Percentiles rank a stretch among this genome's conserved stretches.
phyloP scores from a whole-genome alignment of 2,113 vertebrate species.

The Prietella phreatophila region DNA sequence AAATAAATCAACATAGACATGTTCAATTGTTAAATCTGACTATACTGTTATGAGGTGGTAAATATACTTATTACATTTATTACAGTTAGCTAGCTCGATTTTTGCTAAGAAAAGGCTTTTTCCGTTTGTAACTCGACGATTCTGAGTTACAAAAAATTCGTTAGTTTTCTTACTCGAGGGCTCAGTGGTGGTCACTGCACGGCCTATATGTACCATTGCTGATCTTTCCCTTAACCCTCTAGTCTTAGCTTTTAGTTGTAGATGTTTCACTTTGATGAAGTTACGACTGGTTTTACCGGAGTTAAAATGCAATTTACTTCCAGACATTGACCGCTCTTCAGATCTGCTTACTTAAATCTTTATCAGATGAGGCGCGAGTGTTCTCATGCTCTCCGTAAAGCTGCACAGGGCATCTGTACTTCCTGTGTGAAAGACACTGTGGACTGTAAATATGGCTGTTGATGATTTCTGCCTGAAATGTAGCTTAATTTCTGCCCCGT shows the following conservation, averaged over 20 bases:
- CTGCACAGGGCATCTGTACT: background rate
- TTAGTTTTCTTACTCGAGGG: background rate
- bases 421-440: background rate
- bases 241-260: background rate
- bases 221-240: background rate
- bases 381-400: background rate
- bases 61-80: background rate
- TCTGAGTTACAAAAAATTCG: too few species aligned
- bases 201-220: background rate
- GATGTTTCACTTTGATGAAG: background rate
- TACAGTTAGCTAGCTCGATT: background rate
- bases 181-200: background rate
- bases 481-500: background rate
- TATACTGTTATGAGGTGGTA: too few species aligned
- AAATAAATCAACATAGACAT: too few species aligned
- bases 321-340: background rate
- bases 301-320: background rate
- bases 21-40: too few species aligned
- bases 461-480: background rate
- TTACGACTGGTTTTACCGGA: background rate
- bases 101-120: background rate
- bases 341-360: background rate
- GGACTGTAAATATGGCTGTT: background rate
- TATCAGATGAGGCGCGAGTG: background rate
- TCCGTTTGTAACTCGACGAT: background rate